Conservation (phyloP, 2,888 invertebrate genomes). For the Gymnocheta viridis region DNA sequence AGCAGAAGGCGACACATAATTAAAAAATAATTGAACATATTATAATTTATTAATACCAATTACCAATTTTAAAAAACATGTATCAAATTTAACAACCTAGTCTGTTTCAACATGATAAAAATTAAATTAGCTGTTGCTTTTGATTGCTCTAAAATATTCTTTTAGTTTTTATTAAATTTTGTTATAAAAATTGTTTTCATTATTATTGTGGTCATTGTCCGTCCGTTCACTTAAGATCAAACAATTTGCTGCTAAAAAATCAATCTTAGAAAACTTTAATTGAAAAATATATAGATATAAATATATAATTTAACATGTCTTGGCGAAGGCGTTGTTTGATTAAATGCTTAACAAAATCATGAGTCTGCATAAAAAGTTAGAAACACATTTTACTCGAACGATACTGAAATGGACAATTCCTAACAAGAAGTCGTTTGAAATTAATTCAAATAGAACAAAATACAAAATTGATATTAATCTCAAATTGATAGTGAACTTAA, state of each 20-base stretch:
- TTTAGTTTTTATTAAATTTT: constrained; percentile 14
- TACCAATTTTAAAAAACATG: constrained; percentile 65
- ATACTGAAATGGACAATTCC: constrained; percentile 1
- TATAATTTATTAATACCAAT: constrained; percentile 66
- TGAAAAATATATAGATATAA: not conserved
- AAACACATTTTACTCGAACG: constrained; percentile 5
- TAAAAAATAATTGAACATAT: constrained; percentile 53
- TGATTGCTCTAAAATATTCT: constrained; percentile 49
- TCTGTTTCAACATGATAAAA: constrained; percentile 38
- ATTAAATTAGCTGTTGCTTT: not conserved
- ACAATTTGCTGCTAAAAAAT: constrained; percentile 28
- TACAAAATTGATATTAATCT: constrained; percentile 58
- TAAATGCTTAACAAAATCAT: constrained; percentile 39
- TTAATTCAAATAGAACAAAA: constrained; percentile 14
- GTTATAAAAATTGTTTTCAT: constrained; percentile 21
- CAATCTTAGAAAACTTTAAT: too few relatives aligned
- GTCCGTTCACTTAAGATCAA: constrained; percentile 44
- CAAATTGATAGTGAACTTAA: constrained; percentile 64
- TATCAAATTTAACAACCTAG: constrained; percentile 49
- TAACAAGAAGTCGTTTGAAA: constrained; percentile 30
- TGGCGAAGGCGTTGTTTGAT: constrained; percentile 62
- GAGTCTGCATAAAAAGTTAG: constrained; percentile 29
- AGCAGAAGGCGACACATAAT: constrained; percentile 43
- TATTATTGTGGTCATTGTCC: constrained; percentile 52
- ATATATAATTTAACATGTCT: constrained; percentile 45